Conservation (phyloP, 2,888 invertebrate species). For the Agrotis segetum region DNA sequence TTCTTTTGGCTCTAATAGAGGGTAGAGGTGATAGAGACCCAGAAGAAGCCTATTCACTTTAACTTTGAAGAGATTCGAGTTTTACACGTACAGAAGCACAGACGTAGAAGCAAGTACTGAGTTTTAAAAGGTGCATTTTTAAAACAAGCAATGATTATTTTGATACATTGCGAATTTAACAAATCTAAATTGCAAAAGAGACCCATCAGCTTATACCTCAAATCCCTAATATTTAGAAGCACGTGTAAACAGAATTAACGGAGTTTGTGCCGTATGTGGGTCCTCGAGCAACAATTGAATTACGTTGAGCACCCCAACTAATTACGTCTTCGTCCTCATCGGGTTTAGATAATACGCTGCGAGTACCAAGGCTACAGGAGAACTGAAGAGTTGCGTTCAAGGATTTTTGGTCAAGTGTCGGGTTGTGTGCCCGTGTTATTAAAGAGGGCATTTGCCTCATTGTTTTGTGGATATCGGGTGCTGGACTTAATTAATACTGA, state of each 20-base stretch:
- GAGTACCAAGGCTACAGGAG: constrained; percentile 21
- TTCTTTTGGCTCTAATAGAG: no score
- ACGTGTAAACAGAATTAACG: constrained; percentile 69
- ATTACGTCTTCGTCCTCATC: constrained; percentile 61
- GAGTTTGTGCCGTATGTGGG: constrained; percentile 65
- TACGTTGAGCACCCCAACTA: constrained; percentile 60
- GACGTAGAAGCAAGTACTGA: no score
- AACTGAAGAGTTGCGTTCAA: constrained; percentile 24
- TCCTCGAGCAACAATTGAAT: constrained; percentile 67
- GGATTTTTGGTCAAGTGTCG: constrained; percentile 53
- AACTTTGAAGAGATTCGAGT: no score
- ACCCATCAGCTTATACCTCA: constrained; percentile 15
- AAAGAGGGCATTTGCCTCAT: not conserved
- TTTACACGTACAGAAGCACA: no score
- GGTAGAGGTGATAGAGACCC: no score
- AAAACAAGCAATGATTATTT: no score
- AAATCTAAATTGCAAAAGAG: no score
- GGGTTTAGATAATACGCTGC: constrained; percentile 51
- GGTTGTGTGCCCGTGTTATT: constrained; percentile 2
- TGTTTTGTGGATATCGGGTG: not conserved
- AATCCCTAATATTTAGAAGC: constrained; percentile 45
- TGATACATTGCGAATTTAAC: no score
- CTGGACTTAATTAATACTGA: not conserved
- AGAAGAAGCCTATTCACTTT: no score
- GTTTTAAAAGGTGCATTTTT: no score